Evolutionary conservation across 2,888 invertebrate genomes (phyloP).

Genomic region (Chrysodeixis includens): DNA sequence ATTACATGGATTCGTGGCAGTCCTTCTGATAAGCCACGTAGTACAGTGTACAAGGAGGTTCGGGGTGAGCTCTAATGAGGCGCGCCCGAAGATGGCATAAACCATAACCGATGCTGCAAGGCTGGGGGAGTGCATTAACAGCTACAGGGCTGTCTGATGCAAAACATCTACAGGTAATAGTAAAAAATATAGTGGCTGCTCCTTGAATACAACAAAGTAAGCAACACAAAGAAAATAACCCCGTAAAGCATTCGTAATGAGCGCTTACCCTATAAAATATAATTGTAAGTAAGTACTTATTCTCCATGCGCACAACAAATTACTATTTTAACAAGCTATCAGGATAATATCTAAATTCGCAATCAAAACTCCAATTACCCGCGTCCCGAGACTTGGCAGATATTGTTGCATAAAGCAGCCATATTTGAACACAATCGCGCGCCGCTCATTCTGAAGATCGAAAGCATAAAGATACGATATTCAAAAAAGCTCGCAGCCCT

Average conservation of each 20-base stretch:
- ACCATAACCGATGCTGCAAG: conserved; percentile 2
- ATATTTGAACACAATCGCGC: conserved; percentile 38
- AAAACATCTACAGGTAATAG: background rate
- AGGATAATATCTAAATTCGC: conserved; percentile 9
- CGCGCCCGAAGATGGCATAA: background rate
- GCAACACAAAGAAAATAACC: background rate
- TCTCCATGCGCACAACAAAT: background rate
- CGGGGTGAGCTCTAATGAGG: conserved; percentile 5
- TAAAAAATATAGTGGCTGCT: too few species aligned
- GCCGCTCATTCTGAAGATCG: conserved; percentile 48
- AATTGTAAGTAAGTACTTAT: too few species aligned
- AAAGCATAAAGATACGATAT: conserved; percentile 50
- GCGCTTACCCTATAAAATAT: background rate
- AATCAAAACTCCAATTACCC: conserved; percentile 22
- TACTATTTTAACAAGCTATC: conserved; percentile 4
- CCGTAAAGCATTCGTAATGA: background rate
- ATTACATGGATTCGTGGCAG: background rate
- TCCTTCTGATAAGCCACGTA: background rate
- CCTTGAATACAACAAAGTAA: too few species aligned
- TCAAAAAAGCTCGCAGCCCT: conserved; percentile 47
- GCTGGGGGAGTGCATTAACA: background rate
- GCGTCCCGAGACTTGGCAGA: conserved; percentile 15
- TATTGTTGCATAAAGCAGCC: conserved; percentile 48
- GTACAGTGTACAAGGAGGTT: background rate
- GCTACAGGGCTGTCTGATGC: background rate